These are phyloP conservation scores for Agrypnia vestita DNA, from an alignment of 1,140 invertebrate genomes.

Conservation along the genomic window DNA sequence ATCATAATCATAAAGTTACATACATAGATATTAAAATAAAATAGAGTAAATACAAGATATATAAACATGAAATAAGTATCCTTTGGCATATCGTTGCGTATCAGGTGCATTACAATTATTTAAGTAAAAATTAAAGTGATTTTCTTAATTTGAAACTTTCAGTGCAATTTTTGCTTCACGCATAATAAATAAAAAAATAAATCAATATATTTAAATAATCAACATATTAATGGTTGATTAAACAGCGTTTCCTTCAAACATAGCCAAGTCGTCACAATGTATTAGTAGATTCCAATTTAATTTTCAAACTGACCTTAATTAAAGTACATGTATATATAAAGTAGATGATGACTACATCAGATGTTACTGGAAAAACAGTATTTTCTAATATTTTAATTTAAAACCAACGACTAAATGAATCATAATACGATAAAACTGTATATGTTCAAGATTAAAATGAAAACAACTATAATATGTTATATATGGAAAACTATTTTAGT, in stretches of 20 bases:
- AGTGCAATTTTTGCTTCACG: conserved; percentile 12
- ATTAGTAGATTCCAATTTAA: not conserved
- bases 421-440: no score
- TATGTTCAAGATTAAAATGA: no score
- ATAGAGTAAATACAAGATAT: not conserved
- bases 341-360: no score
- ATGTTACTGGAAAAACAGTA: no score
- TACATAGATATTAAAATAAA: conserved; percentile 7
- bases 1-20: conserved; percentile 15
- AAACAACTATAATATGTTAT: no score
- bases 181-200: conserved; percentile 22
- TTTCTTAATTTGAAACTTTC: conserved; percentile 16
- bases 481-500: no score
- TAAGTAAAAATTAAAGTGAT: not conserved
- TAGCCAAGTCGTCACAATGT: conserved; percentile 10
- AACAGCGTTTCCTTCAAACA: not conserved
- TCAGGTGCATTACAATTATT: conserved; percentile 1
- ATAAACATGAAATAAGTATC: not conserved
- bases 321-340: no score
- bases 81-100: conserved; percentile 6
- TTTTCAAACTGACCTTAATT: not conserved
- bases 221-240: not conserved
- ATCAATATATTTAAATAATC: conserved; percentile 5
- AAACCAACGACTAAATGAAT: no score
- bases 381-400: no score